These are phyloP conservation scores for Ophthalmolycus amberensis DNA, from an alignment of 2,113 vertebrate species.

Conservation along the genomic window DNA sequence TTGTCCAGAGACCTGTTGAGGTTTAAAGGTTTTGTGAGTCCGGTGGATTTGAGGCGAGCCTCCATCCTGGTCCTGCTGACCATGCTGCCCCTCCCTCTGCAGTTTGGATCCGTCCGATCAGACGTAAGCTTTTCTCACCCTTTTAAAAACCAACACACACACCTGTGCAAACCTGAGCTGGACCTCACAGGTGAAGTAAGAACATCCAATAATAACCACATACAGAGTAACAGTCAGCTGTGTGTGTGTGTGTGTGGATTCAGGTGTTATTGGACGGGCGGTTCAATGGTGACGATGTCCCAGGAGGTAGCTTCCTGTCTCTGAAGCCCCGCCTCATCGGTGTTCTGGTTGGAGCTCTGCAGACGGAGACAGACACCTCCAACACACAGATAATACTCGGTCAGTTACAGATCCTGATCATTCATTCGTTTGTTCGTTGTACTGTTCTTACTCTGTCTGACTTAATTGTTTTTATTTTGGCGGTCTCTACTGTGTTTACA, in stretches of 20 bases:
- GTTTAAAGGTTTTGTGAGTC: slow-evolving; percentile 92
- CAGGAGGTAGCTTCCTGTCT: slow-evolving; percentile 51
- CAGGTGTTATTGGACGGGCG: slow-evolving; percentile 29
- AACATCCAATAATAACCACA: neutral
- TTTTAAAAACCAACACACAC: slow-evolving; percentile 66
- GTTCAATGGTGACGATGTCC: slow-evolving; percentile 75
- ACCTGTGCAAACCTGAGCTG: neutral
- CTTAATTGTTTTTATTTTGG: neutral
- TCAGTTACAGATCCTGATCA: slow-evolving; percentile 61
- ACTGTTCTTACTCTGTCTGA: neutral
- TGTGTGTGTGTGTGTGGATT: neutral
- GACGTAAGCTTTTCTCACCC: slow-evolving; percentile 81
- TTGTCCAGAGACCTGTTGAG: slow-evolving; percentile 89
- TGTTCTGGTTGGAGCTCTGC: slow-evolving; percentile 92
- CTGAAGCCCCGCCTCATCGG: slow-evolving; percentile 92
- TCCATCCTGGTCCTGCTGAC: slow-evolving; percentile 93
- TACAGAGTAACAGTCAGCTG: neutral
- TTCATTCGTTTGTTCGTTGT: neutral
- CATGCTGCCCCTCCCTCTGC: slow-evolving; percentile 90
- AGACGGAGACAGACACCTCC: slow-evolving; percentile 90
- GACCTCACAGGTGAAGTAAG: neutral
- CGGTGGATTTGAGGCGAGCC: slow-evolving; percentile 91
- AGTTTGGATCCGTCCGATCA: slow-evolving; percentile 91
- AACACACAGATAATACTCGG: slow-evolving; percentile 96
- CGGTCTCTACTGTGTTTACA: neutral